Conservation (phyloP, 2,888 invertebrate genomes). For the Hyles lineata region DNA sequence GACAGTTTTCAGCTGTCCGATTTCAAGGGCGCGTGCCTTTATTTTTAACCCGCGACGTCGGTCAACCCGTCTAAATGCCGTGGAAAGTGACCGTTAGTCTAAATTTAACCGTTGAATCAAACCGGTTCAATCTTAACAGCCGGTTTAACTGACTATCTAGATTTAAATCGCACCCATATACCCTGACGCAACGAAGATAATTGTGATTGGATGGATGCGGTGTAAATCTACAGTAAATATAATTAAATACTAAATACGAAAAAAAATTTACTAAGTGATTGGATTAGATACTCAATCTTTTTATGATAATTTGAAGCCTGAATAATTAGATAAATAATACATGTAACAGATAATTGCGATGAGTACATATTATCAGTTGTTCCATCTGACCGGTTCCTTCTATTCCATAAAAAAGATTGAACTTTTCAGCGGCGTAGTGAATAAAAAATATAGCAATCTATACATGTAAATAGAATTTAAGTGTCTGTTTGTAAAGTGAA, state of each 20-base stretch:
- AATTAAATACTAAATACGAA: no score
- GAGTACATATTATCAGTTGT: no score
- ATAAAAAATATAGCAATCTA: neutral
- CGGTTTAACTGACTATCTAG: constrained; percentile 30
- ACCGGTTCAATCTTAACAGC: constrained; percentile 32
- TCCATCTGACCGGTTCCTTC: no score
- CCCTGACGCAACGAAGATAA: neutral
- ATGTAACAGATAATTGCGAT: no score
- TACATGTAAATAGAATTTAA: no score
- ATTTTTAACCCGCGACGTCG: constrained; percentile 20
- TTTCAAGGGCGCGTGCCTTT: constrained; percentile 10
- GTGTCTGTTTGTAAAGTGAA: no score
- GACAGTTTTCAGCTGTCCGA: constrained; percentile 11
- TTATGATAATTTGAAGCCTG: neutral
- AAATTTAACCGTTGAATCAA: constrained; percentile 31
- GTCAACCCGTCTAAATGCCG: constrained; percentile 27
- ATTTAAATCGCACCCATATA: constrained; percentile 25
- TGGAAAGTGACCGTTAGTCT: constrained; percentile 31
- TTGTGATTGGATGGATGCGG: constrained; percentile 25
- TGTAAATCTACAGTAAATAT: neutral
- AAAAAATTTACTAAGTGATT: no score
- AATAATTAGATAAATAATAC: no score
- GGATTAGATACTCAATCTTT: neutral
- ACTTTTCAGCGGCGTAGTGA: neutral
- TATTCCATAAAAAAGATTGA: neutral